Base-by-base conservation (phyloP, 2,888 invertebrate species). In the Dorcus hopei region DNA sequence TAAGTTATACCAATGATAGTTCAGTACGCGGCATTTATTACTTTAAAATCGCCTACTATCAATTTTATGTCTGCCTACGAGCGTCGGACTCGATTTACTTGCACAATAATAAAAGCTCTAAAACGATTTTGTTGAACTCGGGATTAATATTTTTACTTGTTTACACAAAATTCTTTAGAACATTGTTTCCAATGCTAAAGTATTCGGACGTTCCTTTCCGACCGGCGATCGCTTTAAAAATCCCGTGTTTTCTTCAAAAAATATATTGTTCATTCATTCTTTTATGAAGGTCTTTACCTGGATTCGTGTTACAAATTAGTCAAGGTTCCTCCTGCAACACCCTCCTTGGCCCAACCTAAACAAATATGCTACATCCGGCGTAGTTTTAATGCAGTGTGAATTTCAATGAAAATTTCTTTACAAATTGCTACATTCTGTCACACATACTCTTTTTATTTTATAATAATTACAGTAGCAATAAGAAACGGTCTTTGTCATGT, bases 261-360 rank as follows among this genome's bases (percentile, higher is more conserved):
- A 60, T 58, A 56, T 57, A 64, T 61, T 61, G 58, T 70, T 70
- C 73, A 73, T 74, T 74, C 74, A 72, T 72, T 68, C 73, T 68
- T 67, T 72, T 71, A 70, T 71, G 58, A 52, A 56, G 53, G 64
- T 14, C 48, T 67, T 70, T 72, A 74, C 76, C 75, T 75, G 74
- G 65, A 68, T 63, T 70, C 70, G 74, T 70, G 76, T 74, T 74
- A 74, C 74, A 75, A 77, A 76, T 77, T 77, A 75, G 75, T 68
- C 69, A 65, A 69, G 69, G 70, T 70, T 52, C 59, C 53, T 58
- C 63, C 57, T 63, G 66, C 57, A 72, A 70, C 73, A 72, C 71
- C 71, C 72, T 65, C 69, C 58, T 63, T 41, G 63, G 67, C 65
- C 63, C 62, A 58, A 54, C 74, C 75, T 75, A 74, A 76, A 76